Conservation (phyloP, 2,888 invertebrate genomes). For the Epistrophe grossulariae region DNA sequence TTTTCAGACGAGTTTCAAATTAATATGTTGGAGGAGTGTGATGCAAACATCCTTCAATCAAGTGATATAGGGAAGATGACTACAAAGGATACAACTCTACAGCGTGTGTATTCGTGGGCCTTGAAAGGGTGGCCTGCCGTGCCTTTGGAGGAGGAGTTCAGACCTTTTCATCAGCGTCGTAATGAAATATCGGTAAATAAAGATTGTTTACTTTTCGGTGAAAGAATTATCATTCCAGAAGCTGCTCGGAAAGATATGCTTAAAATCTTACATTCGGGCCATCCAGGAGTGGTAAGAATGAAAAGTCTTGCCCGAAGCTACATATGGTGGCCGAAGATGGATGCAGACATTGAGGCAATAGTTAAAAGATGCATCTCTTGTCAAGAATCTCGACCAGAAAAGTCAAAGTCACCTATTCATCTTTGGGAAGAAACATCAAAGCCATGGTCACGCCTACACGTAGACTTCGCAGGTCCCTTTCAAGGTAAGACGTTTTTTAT, state of each 20-base stretch:
- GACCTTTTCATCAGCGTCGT: too few species aligned
- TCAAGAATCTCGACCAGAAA: constrained; percentile 30
- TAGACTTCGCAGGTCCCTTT: constrained; percentile 8
- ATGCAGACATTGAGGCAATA: neutral
- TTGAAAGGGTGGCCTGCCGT: too few species aligned
- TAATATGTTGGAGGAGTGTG: too few species aligned
- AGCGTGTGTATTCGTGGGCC: too few species aligned
- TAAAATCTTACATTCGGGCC: constrained; percentile 13
- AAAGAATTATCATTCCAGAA: constrained; percentile 13
- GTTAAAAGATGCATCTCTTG: constrained; percentile 10
- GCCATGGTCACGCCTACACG: constrained; percentile 7
- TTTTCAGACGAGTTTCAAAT: too few species aligned
- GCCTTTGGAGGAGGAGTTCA: too few species aligned
- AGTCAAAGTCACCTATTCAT: neutral
- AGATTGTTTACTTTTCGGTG: constrained; percentile 6
- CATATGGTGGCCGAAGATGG: constrained; percentile 16
- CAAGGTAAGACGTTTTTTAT: too few species aligned
- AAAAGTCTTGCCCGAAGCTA: constrained; percentile 31
- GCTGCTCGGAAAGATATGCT: constrained; percentile 12
- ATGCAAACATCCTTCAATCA: too few species aligned
- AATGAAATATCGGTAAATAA: too few species aligned
- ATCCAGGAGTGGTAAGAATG: constrained; percentile 24
- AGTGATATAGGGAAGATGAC: too few species aligned
- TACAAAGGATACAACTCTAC: too few species aligned
- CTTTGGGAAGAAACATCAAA: constrained; percentile 13